These are phyloP conservation scores for Squalus acanthias DNA, from an alignment of 2,797 vertebrate species.

Conservation along the genomic window DNA sequence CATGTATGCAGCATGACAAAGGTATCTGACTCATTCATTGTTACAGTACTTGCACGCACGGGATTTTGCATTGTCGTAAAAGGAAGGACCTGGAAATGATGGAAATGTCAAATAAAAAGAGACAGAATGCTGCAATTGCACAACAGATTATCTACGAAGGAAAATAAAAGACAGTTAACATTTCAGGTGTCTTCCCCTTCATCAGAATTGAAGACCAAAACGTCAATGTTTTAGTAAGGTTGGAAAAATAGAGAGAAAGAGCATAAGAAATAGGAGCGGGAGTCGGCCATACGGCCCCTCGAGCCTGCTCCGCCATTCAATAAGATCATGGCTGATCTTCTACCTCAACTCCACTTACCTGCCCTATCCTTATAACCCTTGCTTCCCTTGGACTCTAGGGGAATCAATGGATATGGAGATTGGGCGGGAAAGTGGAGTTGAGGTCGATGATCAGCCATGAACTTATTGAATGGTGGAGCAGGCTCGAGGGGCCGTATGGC, in stretches of 20 bases:
- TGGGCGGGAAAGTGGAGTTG: too few relatives aligned
- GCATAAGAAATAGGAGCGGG: too few relatives aligned
- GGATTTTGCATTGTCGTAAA: background rate
- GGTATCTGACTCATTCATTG: background rate
- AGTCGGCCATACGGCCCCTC: too few relatives aligned
- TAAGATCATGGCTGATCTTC: too few relatives aligned
- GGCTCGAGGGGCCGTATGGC: too few relatives aligned
- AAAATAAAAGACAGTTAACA: background rate
- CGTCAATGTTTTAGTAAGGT: background rate
- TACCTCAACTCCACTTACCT: too few relatives aligned
- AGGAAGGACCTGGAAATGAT: background rate
- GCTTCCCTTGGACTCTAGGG: too few relatives aligned
- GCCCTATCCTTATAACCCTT: too few relatives aligned
- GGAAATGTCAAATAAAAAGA: background rate
- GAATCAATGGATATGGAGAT: too few relatives aligned
- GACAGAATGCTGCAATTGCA: background rate
- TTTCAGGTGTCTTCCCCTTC: background rate
- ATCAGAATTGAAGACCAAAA: background rate
- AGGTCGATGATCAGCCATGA: too few relatives aligned
- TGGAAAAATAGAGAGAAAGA: background rate
- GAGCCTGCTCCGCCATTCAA: too few relatives aligned
- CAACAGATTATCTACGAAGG: background rate
- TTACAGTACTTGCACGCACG: background rate
- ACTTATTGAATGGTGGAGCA: too few relatives aligned
- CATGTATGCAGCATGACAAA: background rate